Evolutionary conservation across 2,113 vertebrate genomes (phyloP).

Genomic region (Neofelis nebulosa): DNA sequence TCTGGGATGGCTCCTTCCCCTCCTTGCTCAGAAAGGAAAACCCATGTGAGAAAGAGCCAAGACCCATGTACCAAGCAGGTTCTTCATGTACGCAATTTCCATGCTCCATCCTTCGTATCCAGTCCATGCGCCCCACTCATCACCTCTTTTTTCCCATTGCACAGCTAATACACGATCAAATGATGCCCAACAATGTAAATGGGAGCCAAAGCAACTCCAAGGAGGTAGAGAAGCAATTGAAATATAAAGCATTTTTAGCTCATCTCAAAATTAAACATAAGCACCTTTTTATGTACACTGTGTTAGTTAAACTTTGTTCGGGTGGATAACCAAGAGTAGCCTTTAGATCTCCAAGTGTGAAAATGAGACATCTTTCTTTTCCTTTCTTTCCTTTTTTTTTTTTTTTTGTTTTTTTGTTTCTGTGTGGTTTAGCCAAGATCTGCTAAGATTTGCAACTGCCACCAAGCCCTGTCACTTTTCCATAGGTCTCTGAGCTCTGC

Average conservation of each 20-base stretch:
- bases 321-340: neutral
- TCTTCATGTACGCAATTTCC: rapidly evolving
- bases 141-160: neutral
- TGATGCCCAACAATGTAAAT: rapidly evolving
- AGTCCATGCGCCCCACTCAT: rapidly evolving
- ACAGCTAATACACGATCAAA: neutral
- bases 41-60: neutral
- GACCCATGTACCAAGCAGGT: rapidly evolving
- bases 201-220: neutral
- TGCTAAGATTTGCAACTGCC: neutral
- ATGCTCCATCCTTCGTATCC: rapidly evolving
- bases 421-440: neutral
- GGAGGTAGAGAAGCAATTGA: neutral
- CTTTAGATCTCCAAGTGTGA: neutral
- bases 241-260: neutral
- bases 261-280: neutral
- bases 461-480: neutral
- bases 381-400: neutral
- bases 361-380: neutral
- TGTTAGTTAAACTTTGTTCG: neutral
- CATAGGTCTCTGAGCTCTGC: neutral
- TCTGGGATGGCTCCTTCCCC: neutral
- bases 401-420: neutral
- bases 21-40: neutral
- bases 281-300: neutral